A percentile compares a stretch with the other conserved stretches of the same genome.
Conservation (phyloP, 2,888 invertebrate species). For the Sinodicranocentrus sp. region DNA sequence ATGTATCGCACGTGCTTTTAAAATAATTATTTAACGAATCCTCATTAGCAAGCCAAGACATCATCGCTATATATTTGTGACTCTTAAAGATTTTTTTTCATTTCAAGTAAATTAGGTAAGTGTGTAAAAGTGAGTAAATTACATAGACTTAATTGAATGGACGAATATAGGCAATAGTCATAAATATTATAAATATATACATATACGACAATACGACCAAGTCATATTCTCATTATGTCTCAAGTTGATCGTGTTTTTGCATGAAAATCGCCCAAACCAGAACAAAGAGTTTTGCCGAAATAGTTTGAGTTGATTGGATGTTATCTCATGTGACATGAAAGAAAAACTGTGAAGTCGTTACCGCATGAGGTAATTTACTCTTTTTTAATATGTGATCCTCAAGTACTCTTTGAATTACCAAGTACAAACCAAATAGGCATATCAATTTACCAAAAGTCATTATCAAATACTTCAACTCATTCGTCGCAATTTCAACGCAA, state of each 20-base stretch:
- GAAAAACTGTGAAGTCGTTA: conserved; percentile 21
- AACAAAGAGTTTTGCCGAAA: conserved; percentile 28
- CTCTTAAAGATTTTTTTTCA: too few relatives aligned
- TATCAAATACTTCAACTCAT: not conserved
- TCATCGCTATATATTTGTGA: too few relatives aligned
- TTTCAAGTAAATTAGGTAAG: too few relatives aligned
- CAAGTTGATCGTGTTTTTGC: conserved; percentile 20
- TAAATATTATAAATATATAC: not conserved
- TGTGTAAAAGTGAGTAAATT: too few relatives aligned
- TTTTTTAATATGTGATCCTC: not conserved
- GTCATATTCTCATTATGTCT: not conserved
- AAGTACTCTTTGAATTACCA: conserved; percentile 1
- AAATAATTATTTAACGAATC: too few relatives aligned
- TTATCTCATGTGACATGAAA: not conserved
- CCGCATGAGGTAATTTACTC: conserved; percentile 16
- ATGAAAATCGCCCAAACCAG: not conserved
- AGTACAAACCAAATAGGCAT: not conserved
- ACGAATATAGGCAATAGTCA: not conserved
- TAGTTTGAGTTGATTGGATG: conserved; percentile 8
- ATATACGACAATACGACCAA: not conserved
- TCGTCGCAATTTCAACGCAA: not conserved
- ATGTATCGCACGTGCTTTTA: too few relatives aligned
- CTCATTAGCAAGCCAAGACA: too few relatives aligned
- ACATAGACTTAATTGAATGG: too few relatives aligned
- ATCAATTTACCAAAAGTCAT: conserved; percentile 30